Base-by-base conservation (phyloP, 2,888 invertebrate species). In the Hypena proboscidalis region DNA sequence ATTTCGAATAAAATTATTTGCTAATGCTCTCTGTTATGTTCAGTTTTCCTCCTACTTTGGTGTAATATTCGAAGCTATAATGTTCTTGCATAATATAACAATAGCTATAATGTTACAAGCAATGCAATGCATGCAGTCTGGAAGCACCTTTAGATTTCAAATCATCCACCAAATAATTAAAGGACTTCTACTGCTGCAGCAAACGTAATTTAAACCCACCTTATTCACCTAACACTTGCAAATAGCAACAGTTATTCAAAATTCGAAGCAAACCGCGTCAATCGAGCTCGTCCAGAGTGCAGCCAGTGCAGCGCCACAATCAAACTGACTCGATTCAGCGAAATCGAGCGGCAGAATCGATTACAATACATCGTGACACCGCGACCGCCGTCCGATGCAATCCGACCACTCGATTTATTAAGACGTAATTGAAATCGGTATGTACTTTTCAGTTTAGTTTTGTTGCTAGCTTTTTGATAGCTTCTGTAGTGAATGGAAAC, bases 261-360 rank as follows among this genome's bases (percentile, higher is more conserved):
- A 40, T 35, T 40, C 17, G 35, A 30, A 54, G 37, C 30, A 32
- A 9, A 19, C 20, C 34, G 9, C 30, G 25, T 15, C 27, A 36
- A 43, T 40, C 33, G 23, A 40, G 33, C 9, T 39, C 13, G 37
- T 15, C 27, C 17, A n/a, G n/a, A n/a, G n/a, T n/a, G 27, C 15
- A 20, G 32, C n/a, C 7, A 42, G 30, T 45, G 40, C 30, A 47
- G 41, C 39, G 13, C 35, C 41, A 35, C 49, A 37, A 61, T 56
- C 34, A 46, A 58, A 51, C 41, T 51, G 47, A 49, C 30, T 49
- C 59, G 57, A 67, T 65, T 59, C 52, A 60, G 56, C 52, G 56
- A 50, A 70, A 69, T 67, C 61, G 62, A 65, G 49, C 31, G 55
- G 44, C 46, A 53, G 56, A 67, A 71, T 73, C 69, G 71, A 73